A percentile compares a stretch with the other conserved stretches of the same genome.
phyloP scores from a whole-genome alignment of 2,797 vertebrate genomes.

The Clarias fuscus region DNA sequence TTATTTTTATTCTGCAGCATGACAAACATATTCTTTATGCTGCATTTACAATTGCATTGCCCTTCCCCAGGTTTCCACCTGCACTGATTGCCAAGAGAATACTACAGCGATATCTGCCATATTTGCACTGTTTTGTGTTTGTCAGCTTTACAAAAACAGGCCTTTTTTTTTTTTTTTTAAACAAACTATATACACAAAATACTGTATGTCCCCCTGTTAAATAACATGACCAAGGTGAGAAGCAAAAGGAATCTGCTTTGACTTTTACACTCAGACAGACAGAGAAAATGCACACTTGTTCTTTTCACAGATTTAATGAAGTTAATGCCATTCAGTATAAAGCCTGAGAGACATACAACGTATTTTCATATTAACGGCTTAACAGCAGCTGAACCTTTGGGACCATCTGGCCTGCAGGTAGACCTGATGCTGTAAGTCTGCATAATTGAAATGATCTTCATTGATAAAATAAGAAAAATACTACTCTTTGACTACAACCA shows the following conservation, averaged over 20 bases:
- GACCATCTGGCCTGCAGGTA: background rate
- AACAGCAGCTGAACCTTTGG: background rate
- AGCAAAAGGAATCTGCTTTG: background rate
- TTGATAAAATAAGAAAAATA: background rate
- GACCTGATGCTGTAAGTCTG: background rate
- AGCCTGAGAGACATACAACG: background rate
- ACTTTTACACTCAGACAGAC: background rate
- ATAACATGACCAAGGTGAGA: background rate
- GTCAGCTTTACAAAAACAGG: background rate
- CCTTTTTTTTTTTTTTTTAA: background rate
- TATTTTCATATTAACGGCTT: background rate
- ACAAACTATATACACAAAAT: background rate
- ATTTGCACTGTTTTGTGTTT: background rate
- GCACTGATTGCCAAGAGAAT: conserved; percentile 5
- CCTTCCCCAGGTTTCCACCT: background rate
- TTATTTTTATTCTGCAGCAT: background rate
- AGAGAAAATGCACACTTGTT: background rate
- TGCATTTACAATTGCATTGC: background rate
- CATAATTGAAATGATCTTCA: background rate
- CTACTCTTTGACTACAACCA: background rate
- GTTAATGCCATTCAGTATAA: conserved; percentile 3
- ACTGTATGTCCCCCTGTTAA: background rate
- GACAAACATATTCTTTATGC: conserved; percentile 8
- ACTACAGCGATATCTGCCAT: background rate
- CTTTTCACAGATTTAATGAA: background rate